A percentile compares a stretch with the other conserved stretches of the same genome.
These are phyloP conservation scores for Patella ulyssiponensis DNA, from an alignment of 2,888 invertebrate species.

Conservation along the genomic window DNA sequence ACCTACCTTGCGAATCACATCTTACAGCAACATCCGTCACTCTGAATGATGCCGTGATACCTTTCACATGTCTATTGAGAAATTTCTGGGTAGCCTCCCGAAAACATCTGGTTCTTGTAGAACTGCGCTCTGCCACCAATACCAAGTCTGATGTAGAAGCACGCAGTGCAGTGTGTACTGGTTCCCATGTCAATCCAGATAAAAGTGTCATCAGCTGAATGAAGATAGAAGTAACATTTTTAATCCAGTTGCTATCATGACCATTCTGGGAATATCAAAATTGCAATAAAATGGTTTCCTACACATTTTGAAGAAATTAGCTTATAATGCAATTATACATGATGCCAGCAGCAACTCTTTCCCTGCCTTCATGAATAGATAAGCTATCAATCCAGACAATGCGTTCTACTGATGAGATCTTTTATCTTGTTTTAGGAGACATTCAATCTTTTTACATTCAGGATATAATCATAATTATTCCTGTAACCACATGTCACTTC, in stretches of 20 bases:
- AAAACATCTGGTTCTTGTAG: background rate
- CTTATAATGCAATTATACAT: too few relatives aligned
- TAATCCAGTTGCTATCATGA: background rate
- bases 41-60: background rate
- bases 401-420: too few relatives aligned
- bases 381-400: too few relatives aligned
- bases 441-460: too few relatives aligned
- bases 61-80: background rate
- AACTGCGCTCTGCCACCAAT: background rate
- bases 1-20: background rate
- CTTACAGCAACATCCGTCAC: background rate
- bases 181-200: background rate
- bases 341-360: too few relatives aligned
- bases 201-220: background rate
- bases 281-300: too few relatives aligned
- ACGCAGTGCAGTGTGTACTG: background rate
- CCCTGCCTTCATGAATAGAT: too few relatives aligned
- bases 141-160: background rate
- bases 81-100: background rate
- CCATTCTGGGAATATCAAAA: background rate
- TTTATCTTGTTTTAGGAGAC: too few relatives aligned
- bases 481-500: too few relatives aligned
- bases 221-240: background rate
- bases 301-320: too few relatives aligned
- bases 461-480: too few relatives aligned